These are phyloP conservation scores for Platanista minor DNA, from an alignment of 2,113 vertebrate species.

Conservation along the genomic window DNA sequence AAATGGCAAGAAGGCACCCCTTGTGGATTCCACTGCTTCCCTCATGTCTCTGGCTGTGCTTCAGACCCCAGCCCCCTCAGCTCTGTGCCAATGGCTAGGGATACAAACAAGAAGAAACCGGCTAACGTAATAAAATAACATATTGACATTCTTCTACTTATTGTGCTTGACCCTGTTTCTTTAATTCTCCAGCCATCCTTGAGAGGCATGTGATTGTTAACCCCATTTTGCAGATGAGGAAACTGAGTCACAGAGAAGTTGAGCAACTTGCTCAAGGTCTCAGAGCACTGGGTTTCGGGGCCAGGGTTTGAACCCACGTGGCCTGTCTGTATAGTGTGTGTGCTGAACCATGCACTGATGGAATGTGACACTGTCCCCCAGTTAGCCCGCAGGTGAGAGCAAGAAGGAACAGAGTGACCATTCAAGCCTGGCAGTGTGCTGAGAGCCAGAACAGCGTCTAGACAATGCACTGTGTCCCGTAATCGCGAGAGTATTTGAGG, in stretches of 20 bases:
- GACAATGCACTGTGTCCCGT: rapidly evolving
- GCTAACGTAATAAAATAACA: not conserved
- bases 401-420: rapidly evolving
- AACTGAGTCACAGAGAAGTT: not conserved
- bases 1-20: not conserved
- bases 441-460: rapidly evolving
- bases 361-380: rapidly evolving
- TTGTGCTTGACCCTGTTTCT: not conserved
- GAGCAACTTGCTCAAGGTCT: not conserved
- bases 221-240: not conserved
- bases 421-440: rapidly evolving
- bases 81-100: not conserved
- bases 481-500: too few relatives aligned
- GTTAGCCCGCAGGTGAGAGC: not conserved
- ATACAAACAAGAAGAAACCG: not conserved
- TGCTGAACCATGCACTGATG: rapidly evolving
- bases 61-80: not conserved
- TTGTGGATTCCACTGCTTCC: rapidly evolving
- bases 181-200: not conserved
- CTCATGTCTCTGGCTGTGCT: rapidly evolving
- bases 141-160: not conserved
- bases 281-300: not conserved
- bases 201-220: not conserved
- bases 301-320: not conserved
- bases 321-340: not conserved